phyloP scores from a whole-genome alignment of 2,113 vertebrate species.

The Cryptomyrus ogoouensis region DNA sequence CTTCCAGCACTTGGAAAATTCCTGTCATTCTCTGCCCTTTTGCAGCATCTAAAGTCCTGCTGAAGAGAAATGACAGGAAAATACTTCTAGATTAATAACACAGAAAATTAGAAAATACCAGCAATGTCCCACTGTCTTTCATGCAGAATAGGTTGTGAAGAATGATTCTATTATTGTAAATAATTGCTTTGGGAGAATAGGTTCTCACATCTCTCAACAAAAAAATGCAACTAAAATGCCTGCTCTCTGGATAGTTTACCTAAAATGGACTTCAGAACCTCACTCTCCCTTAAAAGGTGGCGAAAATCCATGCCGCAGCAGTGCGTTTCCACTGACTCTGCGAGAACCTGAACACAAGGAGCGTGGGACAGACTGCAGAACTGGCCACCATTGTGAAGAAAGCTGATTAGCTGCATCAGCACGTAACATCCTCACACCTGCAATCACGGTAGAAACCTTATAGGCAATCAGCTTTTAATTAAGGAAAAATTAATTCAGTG shows the following conservation, averaged over 20 bases:
- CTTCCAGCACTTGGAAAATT: neutral
- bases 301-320: neutral
- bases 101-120: neutral
- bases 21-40: neutral
- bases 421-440: neutral
- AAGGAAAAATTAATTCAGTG: neutral
- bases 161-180: neutral
- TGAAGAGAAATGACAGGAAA: neutral
- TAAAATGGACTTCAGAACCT: neutral
- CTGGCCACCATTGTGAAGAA: neutral
- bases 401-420: neutral
- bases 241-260: neutral
- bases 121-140: neutral
- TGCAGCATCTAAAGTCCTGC: neutral
- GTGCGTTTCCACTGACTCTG: neutral
- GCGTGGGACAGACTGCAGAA: neutral
- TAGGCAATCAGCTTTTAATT: neutral
- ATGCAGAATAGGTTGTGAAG: neutral
- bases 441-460: neutral
- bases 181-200: neutral
- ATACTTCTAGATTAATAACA: neutral
- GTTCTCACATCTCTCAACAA: neutral
- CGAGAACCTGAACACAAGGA: neutral
- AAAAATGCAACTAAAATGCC: neutral
- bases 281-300: neutral